These are phyloP conservation scores for Orthonyx spaldingii DNA, from an alignment of 2,113 vertebrate species.

Conservation along the genomic window DNA sequence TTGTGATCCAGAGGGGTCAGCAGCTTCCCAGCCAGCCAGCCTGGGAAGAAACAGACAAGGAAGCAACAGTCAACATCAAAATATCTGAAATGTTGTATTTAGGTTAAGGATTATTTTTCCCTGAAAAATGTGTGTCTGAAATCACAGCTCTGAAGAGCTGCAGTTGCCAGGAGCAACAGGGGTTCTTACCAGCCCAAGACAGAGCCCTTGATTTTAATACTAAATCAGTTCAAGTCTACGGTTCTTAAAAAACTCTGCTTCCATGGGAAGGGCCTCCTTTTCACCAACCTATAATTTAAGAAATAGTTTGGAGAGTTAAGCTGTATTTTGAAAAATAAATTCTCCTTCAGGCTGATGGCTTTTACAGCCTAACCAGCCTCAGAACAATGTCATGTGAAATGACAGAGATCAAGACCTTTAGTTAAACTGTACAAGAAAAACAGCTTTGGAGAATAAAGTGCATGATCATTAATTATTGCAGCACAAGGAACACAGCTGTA, in stretches of 20 bases:
- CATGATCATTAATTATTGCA: conserved; percentile 3
- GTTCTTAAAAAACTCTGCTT: background rate
- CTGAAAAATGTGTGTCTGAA: background rate
- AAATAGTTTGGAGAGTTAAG: conserved; percentile 16
- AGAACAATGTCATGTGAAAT: background rate
- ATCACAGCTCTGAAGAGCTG: background rate
- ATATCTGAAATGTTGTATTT: background rate
- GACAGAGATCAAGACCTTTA: conserved; percentile 1
- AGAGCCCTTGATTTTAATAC: background rate
- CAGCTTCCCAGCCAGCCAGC: background rate
- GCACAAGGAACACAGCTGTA: conserved; percentile 27
- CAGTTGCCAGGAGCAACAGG: background rate
- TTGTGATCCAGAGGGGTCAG: fast-evolving
- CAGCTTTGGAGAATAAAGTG: background rate
- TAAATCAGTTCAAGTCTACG: background rate
- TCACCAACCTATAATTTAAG: conserved; percentile 18
- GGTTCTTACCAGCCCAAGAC: background rate
- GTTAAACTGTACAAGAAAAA: conserved; percentile 22
- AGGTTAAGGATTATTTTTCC: background rate
- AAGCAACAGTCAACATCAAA: background rate
- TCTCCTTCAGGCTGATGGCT: background rate
- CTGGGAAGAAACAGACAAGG: background rate
- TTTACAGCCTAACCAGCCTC: background rate
- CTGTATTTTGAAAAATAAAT: conserved; percentile 21
- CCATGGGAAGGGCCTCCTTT: background rate